phyloP scores from a whole-genome alignment of 2,113 vertebrate genomes.

The Mormoops blainvillei region DNA sequence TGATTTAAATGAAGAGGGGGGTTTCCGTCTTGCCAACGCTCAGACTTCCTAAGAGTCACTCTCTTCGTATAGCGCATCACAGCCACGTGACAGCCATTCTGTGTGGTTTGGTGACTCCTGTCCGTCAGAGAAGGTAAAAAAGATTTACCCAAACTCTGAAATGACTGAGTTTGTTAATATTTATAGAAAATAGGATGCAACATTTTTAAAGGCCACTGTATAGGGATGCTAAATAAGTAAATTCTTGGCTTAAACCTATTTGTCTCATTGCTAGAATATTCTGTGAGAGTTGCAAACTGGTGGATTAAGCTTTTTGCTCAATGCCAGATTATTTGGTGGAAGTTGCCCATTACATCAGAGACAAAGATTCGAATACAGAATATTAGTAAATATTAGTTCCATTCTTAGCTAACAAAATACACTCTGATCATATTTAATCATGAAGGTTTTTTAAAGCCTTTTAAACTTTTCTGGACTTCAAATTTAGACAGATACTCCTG shows the following conservation, averaged over 20 bases:
- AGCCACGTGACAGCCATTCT: not conserved
- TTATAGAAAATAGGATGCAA: not conserved
- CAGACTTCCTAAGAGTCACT: not conserved
- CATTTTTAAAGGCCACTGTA: not conserved
- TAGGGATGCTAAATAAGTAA: not conserved
- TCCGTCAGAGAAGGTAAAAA: not conserved
- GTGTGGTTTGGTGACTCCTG: not conserved
- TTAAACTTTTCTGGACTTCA: not conserved
- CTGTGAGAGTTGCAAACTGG: not conserved
- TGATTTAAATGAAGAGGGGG: not conserved
- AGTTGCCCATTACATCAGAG: not conserved
- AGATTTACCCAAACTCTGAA: not conserved
- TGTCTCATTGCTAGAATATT: not conserved
- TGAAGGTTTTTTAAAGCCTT: not conserved
- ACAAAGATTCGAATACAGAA: not conserved
- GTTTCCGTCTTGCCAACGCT: not conserved
- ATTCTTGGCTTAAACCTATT: not conserved
- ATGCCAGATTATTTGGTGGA: not conserved
- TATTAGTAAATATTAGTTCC: not conserved
- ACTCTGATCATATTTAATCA: not conserved
- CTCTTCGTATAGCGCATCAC: not conserved
- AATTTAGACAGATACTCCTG: not conserved
- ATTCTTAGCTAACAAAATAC: not conserved
- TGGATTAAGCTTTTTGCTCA: not conserved
- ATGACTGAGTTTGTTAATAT: not conserved